phyloP scores from a whole-genome alignment of 2,113 vertebrate species.

The Empidonax alnorum region DNA sequence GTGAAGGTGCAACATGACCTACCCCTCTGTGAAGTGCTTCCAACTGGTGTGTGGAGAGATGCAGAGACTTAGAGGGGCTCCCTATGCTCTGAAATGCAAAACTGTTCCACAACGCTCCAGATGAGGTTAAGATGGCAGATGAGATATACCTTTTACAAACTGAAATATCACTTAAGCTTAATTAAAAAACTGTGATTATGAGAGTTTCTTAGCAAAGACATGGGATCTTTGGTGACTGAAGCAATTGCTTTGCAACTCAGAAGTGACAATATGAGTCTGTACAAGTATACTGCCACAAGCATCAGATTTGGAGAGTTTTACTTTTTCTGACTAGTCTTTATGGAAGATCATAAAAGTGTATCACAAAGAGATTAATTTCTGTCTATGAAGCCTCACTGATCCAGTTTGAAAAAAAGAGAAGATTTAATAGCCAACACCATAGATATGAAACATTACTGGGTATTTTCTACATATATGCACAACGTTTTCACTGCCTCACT shows the following conservation, averaged over 20 bases:
- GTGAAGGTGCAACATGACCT: fast-evolving
- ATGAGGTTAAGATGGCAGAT: background rate
- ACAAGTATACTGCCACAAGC: background rate
- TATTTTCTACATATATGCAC: background rate
- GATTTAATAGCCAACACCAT: background rate
- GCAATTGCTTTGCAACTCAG: background rate
- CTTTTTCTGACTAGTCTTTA: background rate
- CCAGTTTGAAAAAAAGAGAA: background rate
- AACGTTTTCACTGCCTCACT: background rate
- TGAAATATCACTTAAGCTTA: background rate
- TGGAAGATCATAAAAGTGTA: background rate
- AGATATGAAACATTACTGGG: background rate
- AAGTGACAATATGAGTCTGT: fast-evolving
- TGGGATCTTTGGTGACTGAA: background rate
- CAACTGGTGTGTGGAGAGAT: background rate
- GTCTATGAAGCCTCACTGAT: background rate
- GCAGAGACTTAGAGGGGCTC: background rate
- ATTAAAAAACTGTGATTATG: background rate
- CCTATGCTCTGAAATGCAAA: background rate
- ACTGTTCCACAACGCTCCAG: fast-evolving
- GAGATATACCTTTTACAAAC: background rate
- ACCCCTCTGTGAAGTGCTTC: background rate
- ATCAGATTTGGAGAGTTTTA: background rate
- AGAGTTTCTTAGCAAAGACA: background rate
- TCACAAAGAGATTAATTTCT: background rate